These are phyloP conservation scores for Hippoglossus stenolepis DNA, from an alignment of 2,113 vertebrate genomes.

Conservation along the genomic window DNA sequence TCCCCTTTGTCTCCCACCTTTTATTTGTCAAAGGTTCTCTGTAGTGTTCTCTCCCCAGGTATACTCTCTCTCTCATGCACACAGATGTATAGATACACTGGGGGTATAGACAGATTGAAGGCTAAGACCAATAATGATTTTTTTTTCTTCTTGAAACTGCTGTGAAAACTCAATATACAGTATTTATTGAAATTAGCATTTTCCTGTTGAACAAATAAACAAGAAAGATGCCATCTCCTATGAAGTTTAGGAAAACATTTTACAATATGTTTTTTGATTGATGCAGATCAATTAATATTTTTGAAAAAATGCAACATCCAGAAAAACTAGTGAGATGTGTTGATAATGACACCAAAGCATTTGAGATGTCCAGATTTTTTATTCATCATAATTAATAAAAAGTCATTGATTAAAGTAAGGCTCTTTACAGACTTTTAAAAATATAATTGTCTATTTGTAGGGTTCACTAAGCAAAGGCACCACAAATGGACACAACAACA, in stretches of 20 bases:
- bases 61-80: conserved; percentile 48
- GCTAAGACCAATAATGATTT: conserved; percentile 34
- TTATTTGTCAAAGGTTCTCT: conserved; percentile 77
- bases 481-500: too few relatives aligned
- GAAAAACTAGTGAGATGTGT: too few relatives aligned
- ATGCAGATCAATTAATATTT: too few relatives aligned
- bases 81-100: conserved; percentile 54
- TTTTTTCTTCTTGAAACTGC: conserved; percentile 13
- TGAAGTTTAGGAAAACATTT: not conserved
- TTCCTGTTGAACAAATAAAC: not conserved
- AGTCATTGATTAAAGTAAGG: too few relatives aligned
- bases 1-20: conserved; percentile 76
- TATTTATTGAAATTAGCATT: not conserved
- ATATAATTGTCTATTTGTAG: too few relatives aligned
- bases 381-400: too few relatives aligned
- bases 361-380: too few relatives aligned
- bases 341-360: too few relatives aligned
- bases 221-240: not conserved
- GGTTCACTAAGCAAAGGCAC: too few relatives aligned
- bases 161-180: conserved; percentile 14
- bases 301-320: too few relatives aligned
- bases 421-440: too few relatives aligned
- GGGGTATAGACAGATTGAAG: conserved; percentile 37
- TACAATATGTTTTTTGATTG: not conserved
- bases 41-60: conserved; percentile 73